Percentiles rank a stretch among this genome's conserved stretches.
phyloP scores from a whole-genome alignment of 2,888 invertebrate genomes.

The Oithona nana region DNA sequence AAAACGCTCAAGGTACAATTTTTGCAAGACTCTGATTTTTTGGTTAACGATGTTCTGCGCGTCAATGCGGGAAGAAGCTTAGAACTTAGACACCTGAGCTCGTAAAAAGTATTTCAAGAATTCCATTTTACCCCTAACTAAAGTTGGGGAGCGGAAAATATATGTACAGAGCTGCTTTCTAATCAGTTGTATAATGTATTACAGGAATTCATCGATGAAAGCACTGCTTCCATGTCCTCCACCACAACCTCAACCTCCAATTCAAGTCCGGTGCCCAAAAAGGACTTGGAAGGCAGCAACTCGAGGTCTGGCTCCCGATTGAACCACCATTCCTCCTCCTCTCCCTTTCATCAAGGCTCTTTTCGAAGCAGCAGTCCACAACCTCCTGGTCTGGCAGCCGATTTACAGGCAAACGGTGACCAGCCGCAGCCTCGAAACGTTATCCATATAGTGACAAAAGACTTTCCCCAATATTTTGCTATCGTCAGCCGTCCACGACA shows the following conservation, averaged over 20 bases:
- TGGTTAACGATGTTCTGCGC: no score
- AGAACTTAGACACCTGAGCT: no score
- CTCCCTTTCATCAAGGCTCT: background rate
- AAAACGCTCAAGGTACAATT: background rate
- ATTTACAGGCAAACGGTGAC: background rate
- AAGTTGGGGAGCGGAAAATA: no score
- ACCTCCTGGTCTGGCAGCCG: background rate
- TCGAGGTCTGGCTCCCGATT: background rate
- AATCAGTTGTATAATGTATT: no score
- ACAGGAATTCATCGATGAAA: background rate
- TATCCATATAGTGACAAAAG: conserved; percentile 1
- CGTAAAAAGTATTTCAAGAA: no score
- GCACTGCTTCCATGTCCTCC: background rate
- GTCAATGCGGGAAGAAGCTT: no score
- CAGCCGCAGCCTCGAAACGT: background rate
- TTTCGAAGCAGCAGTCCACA: background rate
- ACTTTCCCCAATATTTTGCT: conserved; percentile 17
- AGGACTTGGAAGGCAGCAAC: background rate
- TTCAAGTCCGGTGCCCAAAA: background rate
- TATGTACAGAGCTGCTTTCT: no score
- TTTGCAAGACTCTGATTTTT: no score
- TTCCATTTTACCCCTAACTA: no score
- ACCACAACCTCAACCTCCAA: background rate
- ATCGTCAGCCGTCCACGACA: conserved; percentile 9
- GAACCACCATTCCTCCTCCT: background rate